These are phyloP conservation scores for Macaria notata DNA, from an alignment of 2,888 invertebrate species.

Conservation along the genomic window DNA sequence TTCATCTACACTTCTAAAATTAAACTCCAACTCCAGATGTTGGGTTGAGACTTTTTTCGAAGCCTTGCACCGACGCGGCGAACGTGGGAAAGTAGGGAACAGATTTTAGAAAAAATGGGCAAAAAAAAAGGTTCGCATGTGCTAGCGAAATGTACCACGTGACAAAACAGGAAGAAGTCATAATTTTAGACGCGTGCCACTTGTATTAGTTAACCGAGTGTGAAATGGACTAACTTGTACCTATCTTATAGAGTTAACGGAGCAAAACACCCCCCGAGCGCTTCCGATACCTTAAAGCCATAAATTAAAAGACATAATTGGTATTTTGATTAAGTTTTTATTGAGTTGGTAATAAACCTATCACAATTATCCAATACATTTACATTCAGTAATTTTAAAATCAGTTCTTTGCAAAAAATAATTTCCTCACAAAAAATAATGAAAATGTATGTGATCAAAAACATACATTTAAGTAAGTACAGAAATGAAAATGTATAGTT, in stretches of 20 bases:
- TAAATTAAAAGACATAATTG: no score
- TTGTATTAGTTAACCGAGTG: constrained; percentile 42
- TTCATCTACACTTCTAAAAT: constrained; percentile 53
- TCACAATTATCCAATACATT: no score
- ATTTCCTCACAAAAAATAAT: no score
- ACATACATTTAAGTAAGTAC: no score
- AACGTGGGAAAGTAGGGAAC: constrained; percentile 13
- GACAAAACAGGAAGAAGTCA: constrained; percentile 68
- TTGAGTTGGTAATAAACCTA: no score
- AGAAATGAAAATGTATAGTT: no score
- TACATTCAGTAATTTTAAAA: no score
- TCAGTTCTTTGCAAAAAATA: no score
- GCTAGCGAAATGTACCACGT: constrained; percentile 66
- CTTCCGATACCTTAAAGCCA: no score
- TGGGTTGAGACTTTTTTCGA: constrained; percentile 62
- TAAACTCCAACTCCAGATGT: constrained; percentile 70
- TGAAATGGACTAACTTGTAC: constrained; percentile 25
- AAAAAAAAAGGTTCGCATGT: constrained; percentile 61
- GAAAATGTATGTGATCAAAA: no score
- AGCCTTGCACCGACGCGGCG: constrained; percentile 58
- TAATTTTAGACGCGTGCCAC: constrained; percentile 69
- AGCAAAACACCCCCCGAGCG: constrained; percentile 10
- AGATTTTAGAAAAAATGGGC: constrained; percentile 16
- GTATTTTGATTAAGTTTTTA: no score
- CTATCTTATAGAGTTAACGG: constrained; percentile 5